Conservation (phyloP, 2,797 vertebrate genomes). For the Chiloscyllium punctatum region DNA sequence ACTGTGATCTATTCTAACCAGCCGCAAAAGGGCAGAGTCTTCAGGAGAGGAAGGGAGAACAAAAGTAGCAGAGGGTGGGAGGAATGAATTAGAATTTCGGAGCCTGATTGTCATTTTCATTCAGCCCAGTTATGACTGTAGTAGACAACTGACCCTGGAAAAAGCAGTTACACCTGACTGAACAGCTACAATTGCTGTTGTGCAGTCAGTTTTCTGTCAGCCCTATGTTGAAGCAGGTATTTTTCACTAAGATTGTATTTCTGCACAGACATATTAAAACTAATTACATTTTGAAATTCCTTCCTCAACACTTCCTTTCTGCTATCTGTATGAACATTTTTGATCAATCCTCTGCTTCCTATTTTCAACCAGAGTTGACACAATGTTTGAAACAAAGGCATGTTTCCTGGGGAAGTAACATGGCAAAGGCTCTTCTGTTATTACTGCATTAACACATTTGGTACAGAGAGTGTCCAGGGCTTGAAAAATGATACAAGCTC, state of each 20-base stretch:
- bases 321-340: not conserved
- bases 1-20: not conserved
- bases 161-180: not conserved
- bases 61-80: not conserved
- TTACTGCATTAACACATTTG: not conserved
- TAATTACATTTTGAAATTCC: not conserved
- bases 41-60: not conserved
- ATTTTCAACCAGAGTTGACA: not conserved
- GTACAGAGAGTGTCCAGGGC: not conserved
- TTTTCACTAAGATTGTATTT: not conserved
- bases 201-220: not conserved
- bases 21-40: not conserved
- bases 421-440: not conserved
- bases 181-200: not conserved
- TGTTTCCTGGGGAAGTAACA: not conserved
- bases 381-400: not conserved
- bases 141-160: not conserved
- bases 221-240: not conserved
- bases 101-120: not conserved
- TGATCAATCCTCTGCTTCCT: not conserved
- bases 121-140: not conserved
- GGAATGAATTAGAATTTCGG: not conserved
- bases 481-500: not conserved
- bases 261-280: not conserved
- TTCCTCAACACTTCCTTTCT: not conserved